phyloP scores from a whole-genome alignment of 2,113 vertebrate species.

The Peromyscus californicus region DNA sequence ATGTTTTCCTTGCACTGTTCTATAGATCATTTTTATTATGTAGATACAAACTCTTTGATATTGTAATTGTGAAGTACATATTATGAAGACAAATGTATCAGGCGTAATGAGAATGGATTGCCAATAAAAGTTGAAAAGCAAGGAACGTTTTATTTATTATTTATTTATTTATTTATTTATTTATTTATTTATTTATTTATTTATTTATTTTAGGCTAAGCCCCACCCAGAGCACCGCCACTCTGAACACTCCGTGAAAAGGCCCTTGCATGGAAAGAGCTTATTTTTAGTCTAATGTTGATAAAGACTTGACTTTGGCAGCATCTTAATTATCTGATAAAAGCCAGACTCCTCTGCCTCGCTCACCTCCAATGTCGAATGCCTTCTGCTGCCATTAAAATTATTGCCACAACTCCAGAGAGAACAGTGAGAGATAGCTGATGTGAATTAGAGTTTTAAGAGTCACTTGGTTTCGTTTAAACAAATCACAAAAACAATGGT shows the following conservation, averaged over 20 bases:
- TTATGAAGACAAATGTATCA: slow-evolving; percentile 89
- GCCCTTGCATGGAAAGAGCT: slow-evolving; percentile 62
- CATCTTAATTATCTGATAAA: slow-evolving; percentile 82
- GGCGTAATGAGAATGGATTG: slow-evolving; percentile 90
- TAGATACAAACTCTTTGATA: slow-evolving; percentile 88
- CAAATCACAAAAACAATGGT: slow-evolving; percentile 83
- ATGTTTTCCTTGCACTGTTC: slow-evolving; percentile 84
- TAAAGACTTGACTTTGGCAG: slow-evolving; percentile 78
- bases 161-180: background rate
- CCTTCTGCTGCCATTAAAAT: slow-evolving; percentile 77
- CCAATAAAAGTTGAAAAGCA: slow-evolving; percentile 86
- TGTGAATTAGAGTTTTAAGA: slow-evolving; percentile 78
- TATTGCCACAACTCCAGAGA: slow-evolving; percentile 67
- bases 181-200: background rate
- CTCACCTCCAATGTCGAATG: slow-evolving; percentile 79
- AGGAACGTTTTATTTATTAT: slow-evolving; percentile 34
- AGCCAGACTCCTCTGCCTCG: slow-evolving; percentile 71
- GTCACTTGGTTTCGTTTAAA: slow-evolving; percentile 79
- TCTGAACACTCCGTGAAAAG: slow-evolving; percentile 66
- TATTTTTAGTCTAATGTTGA: slow-evolving; percentile 81
- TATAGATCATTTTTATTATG: slow-evolving; percentile 88
- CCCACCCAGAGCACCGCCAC: slow-evolving; percentile 48
- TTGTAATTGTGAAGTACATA: slow-evolving; percentile 88
- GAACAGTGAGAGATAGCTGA: slow-evolving; percentile 56
- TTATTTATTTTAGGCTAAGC: slow-evolving; percentile 41